Conservation (phyloP, 2,888 invertebrate genomes). For the Empis stercorea region DNA sequence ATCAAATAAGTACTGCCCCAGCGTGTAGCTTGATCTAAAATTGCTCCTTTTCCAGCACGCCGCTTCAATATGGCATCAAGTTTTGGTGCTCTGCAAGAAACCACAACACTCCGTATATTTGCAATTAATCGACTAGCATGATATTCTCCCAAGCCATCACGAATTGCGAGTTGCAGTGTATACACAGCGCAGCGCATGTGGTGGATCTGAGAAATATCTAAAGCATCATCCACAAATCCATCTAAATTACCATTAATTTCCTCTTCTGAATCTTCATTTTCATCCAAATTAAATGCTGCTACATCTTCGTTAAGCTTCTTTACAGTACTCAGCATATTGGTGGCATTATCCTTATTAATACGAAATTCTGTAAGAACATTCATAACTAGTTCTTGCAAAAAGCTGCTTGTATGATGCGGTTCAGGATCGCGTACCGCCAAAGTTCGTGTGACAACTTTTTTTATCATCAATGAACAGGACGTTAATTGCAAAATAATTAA, state of each 20-base stretch:
- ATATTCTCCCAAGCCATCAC: background rate
- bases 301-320: constrained; percentile 2
- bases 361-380: background rate
- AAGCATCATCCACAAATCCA: constrained; percentile 2
- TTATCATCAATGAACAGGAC: background rate
- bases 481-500: background rate
- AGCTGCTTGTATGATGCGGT: background rate
- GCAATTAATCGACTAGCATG: background rate
- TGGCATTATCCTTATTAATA: constrained; percentile 3
- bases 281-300: background rate
- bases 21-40: constrained; percentile 1
- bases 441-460: background rate
- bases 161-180: background rate
- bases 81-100: background rate
- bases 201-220: constrained; percentile 1
- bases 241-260: constrained; percentile 1
- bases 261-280: constrained; percentile 1
- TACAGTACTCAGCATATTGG: background rate
- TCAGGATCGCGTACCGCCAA: too few species aligned
- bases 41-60: constrained; percentile 2
- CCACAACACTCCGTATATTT: background rate
- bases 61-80: background rate
- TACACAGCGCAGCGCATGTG: constrained; percentile 1
- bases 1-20: background rate
- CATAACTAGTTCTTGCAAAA: background rate